Conservation (phyloP, 2,888 invertebrate species). For the Flabesymbios commensalis region DNA sequence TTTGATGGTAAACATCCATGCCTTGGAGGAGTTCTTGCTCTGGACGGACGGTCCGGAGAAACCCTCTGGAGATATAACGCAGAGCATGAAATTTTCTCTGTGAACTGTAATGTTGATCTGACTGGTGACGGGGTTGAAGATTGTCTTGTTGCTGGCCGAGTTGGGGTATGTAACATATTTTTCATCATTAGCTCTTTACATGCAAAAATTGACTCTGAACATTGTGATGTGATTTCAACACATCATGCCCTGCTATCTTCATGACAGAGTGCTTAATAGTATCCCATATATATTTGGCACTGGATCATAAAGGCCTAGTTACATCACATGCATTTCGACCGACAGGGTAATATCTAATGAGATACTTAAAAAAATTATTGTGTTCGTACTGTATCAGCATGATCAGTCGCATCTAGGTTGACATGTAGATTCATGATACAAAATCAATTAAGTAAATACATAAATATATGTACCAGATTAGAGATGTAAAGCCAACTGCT, state of each 20-base stretch:
- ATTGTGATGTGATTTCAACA: background rate
- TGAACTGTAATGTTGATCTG: conserved; percentile 75
- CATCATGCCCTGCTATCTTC: background rate
- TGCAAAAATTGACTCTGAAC: background rate
- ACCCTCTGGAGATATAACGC: conserved; percentile 77
- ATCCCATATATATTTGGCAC: too few relatives aligned
- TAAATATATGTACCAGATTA: too few relatives aligned
- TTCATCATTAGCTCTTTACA: too few relatives aligned
- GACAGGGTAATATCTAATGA: too few relatives aligned
- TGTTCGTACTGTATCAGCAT: too few relatives aligned
- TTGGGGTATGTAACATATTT: conserved; percentile 66
- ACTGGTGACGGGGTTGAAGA: conserved; percentile 73
- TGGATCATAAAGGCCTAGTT: too few relatives aligned
- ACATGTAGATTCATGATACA: too few relatives aligned
- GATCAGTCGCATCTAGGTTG: too few relatives aligned
- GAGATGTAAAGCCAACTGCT: too few relatives aligned
- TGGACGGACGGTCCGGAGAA: conserved; percentile 74
- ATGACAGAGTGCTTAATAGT: background rate
- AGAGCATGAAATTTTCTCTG: conserved; percentile 73
- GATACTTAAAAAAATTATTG: too few relatives aligned
- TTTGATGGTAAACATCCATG: conserved; percentile 71
- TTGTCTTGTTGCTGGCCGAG: conserved; percentile 75
- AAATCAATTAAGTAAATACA: too few relatives aligned
- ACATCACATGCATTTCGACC: too few relatives aligned
- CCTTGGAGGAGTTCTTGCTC: conserved; percentile 75